Evolutionary conservation across 2,113 vertebrate genomes (phyloP).

Genomic region (Tupaia tana): DNA sequence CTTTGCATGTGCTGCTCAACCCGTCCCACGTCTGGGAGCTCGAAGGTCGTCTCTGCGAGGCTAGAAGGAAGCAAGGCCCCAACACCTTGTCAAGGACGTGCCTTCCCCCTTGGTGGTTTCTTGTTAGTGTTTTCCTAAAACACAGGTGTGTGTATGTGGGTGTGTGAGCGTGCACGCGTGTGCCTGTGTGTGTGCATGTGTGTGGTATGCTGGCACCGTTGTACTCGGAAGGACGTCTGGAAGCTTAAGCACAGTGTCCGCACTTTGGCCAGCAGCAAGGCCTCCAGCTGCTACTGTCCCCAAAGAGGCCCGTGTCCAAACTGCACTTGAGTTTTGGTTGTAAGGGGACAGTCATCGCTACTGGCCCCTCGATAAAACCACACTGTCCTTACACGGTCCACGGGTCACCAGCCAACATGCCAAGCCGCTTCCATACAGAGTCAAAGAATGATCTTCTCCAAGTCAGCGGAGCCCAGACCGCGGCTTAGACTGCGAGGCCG

Average conservation of each 20-base stretch:
- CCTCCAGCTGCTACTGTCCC: background rate
- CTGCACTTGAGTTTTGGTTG: conserved; percentile 52
- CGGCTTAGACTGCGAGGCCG: background rate
- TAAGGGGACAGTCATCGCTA: conserved; percentile 40
- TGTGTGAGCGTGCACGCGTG: background rate
- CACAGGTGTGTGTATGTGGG: background rate
- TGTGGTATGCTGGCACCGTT: background rate
- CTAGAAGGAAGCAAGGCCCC: conserved; percentile 4
- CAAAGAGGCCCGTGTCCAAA: conserved; percentile 44
- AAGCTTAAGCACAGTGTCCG: background rate
- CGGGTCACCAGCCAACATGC: conserved; percentile 31
- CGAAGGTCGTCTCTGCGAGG: background rate
- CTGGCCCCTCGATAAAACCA: conserved; percentile 45
- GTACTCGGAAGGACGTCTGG: conserved; percentile 14
- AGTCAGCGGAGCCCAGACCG: background rate
- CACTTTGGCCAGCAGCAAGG: conserved; percentile 1
- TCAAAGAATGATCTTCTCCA: conserved; percentile 15
- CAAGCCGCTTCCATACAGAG: background rate
- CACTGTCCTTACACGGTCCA: conserved; percentile 59
- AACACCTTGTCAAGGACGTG: background rate
- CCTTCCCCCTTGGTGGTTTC: background rate
- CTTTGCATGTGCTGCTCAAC: background rate
- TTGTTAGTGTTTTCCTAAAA: conserved; percentile 6
- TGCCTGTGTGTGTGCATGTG: background rate
- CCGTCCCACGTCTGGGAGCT: background rate